A percentile compares a stretch with the other conserved stretches of the same genome.
Evolutionary conservation across 2,797 vertebrate genomes (phyloP).

Genomic region (Amniataba percoides): DNA sequence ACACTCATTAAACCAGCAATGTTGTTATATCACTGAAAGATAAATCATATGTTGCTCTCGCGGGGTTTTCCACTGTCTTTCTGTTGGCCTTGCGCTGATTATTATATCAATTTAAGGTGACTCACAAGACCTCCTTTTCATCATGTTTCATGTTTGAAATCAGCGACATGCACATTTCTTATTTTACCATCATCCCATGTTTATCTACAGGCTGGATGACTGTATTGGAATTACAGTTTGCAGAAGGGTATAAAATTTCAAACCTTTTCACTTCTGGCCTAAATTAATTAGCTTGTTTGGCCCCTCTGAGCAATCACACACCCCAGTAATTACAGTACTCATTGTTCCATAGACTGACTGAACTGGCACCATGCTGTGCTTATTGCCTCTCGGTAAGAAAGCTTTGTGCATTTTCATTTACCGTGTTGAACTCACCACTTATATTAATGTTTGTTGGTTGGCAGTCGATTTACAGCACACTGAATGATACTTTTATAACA

Average conservation of each 20-base stretch:
- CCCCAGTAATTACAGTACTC: constrained; percentile 63
- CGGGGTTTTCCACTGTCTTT: constrained; percentile 23
- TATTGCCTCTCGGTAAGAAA: constrained; percentile 32
- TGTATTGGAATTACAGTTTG: constrained; percentile 58
- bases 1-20: constrained; percentile 23
- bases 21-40: constrained; percentile 27
- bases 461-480: constrained; percentile 36
- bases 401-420: constrained; percentile 36
- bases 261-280: constrained; percentile 59
- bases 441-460: constrained; percentile 13
- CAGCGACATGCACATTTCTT: constrained; percentile 39
- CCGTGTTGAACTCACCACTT: constrained; percentile 37
- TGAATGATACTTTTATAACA: constrained; percentile 25
- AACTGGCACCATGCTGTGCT: constrained; percentile 55
- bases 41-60: constrained; percentile 16
- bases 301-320: constrained; percentile 50
- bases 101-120: constrained; percentile 37
- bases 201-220: constrained; percentile 42
- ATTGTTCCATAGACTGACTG: constrained; percentile 53
- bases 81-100: constrained; percentile 28
- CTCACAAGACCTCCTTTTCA: constrained; percentile 29
- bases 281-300: constrained; percentile 64
- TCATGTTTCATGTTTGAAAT: constrained; percentile 42
- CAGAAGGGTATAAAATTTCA: constrained; percentile 55
- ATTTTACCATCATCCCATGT: constrained; percentile 44